Evolutionary conservation across 2,888 invertebrate genomes (phyloP).

Genomic region (Netelia melanura): DNA sequence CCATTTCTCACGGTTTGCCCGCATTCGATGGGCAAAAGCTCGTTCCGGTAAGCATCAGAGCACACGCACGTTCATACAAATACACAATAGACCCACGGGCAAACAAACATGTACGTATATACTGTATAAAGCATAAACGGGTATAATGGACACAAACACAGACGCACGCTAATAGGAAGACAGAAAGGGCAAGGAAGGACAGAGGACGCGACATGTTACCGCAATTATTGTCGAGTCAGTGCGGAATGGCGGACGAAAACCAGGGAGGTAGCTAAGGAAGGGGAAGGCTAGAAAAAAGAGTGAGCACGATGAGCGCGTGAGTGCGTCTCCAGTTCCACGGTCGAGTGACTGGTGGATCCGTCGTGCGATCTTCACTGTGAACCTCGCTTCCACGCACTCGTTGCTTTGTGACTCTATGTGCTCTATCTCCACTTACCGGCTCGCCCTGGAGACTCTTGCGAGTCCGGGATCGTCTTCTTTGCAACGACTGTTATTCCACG

Average conservation of each 20-base stretch:
- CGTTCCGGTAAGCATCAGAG: conserved; percentile 30
- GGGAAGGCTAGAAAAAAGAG: conserved; percentile 36
- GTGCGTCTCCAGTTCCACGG: conserved; percentile 33
- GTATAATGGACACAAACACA: background rate
- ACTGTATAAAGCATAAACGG: background rate
- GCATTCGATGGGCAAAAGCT: conserved; percentile 57
- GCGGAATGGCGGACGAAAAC: conserved; percentile 21
- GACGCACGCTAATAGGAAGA: conserved; percentile 33
- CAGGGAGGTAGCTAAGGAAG: background rate
- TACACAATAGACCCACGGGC: conserved; percentile 6
- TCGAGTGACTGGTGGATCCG: conserved; percentile 11
- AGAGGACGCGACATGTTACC: conserved; percentile 58
- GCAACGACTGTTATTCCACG: background rate
- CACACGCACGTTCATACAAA: background rate
- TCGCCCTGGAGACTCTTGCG: conserved; percentile 5
- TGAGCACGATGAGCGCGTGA: conserved; percentile 24
- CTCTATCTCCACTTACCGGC: conserved; percentile 36
- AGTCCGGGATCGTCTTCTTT: conserved; percentile 23
- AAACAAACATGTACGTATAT: conserved; percentile 4
- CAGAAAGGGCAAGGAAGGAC: conserved; percentile 40
- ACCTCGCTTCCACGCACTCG: conserved; percentile 14
- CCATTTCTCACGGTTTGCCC: conserved; percentile 58
- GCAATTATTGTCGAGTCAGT: conserved; percentile 64
- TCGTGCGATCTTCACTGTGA: background rate
- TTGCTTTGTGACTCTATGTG: conserved; percentile 13